A percentile compares a stretch with the other conserved stretches of the same genome.
phyloP scores from a whole-genome alignment of 2,113 vertebrate species.

The Ploceus nigricollis region DNA sequence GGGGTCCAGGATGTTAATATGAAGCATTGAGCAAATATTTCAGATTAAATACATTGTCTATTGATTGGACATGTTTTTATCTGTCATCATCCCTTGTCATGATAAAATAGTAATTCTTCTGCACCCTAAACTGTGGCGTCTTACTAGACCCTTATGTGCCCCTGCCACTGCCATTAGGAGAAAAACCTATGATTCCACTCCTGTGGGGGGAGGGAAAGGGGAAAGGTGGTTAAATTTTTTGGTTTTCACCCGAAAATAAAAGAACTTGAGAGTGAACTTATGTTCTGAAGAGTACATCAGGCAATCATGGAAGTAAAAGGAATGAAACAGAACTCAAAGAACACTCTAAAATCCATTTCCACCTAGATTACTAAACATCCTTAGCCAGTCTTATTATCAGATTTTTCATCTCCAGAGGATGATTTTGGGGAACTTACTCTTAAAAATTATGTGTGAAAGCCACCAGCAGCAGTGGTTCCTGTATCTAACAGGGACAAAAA shows the following conservation, averaged over 20 bases:
- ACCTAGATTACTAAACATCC: neutral
- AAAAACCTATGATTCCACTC: neutral
- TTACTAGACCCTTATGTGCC: fast-evolving
- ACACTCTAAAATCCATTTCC: neutral
- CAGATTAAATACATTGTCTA: neutral
- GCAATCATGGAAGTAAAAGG: neutral
- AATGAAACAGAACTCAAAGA: neutral
- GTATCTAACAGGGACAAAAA: neutral
- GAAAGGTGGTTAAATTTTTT: neutral
- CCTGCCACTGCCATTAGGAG: neutral
- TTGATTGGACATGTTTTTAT: neutral
- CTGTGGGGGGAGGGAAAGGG: fast-evolving
- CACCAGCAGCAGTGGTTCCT: neutral
- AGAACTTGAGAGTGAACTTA: neutral
- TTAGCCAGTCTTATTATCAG: neutral
- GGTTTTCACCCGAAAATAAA: neutral
- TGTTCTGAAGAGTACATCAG: neutral
- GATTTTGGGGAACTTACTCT: neutral
- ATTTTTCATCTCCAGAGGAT: neutral
- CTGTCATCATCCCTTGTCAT: neutral
- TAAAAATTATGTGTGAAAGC: neutral
- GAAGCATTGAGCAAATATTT: neutral
- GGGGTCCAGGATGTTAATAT: neutral
- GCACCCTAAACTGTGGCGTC: too few relatives aligned
- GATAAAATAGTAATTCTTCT: neutral